These are phyloP conservation scores for Corythornis leucogaster DNA, from an alignment of 2,797 vertebrate species.

Conservation along the genomic window DNA sequence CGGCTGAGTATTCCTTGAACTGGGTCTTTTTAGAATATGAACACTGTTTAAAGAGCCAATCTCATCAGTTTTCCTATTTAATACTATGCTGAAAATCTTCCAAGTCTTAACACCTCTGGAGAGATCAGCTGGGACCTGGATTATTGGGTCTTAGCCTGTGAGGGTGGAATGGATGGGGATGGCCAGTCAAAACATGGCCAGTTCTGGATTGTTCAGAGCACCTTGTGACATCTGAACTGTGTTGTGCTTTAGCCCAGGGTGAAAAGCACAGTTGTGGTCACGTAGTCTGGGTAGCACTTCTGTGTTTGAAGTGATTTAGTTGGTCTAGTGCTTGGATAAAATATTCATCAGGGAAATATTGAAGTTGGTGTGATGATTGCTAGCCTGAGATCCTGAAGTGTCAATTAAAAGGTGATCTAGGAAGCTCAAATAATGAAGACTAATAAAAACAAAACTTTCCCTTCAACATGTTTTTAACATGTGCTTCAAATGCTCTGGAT, in stretches of 20 bases:
- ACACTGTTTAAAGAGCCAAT: not conserved
- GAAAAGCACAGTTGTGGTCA: fast-evolving
- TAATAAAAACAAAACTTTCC: not conserved
- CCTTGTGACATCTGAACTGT: not conserved
- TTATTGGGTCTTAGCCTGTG: not conserved
- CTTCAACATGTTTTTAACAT: not conserved
- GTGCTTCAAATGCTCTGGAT: not conserved
- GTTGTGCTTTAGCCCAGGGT: fast-evolving
- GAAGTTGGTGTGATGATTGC: not conserved
- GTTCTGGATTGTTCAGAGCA: not conserved
- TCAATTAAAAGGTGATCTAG: not conserved
- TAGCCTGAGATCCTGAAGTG: not conserved
- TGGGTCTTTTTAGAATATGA: not conserved
- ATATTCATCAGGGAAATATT: not conserved
- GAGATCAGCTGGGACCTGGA: not conserved
- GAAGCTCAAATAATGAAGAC: not conserved
- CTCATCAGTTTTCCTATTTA: not conserved
- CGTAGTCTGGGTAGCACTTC: not conserved
- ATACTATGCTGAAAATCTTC: not conserved
- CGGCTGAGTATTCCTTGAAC: not conserved
- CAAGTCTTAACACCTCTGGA: fast-evolving
- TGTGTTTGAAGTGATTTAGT: not conserved
- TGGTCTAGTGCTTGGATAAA: not conserved
- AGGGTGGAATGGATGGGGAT: not conserved
- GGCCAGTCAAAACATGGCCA: fast-evolving